Conservation (phyloP, 2,797 vertebrate species). For the Somateria mollissima region DNA sequence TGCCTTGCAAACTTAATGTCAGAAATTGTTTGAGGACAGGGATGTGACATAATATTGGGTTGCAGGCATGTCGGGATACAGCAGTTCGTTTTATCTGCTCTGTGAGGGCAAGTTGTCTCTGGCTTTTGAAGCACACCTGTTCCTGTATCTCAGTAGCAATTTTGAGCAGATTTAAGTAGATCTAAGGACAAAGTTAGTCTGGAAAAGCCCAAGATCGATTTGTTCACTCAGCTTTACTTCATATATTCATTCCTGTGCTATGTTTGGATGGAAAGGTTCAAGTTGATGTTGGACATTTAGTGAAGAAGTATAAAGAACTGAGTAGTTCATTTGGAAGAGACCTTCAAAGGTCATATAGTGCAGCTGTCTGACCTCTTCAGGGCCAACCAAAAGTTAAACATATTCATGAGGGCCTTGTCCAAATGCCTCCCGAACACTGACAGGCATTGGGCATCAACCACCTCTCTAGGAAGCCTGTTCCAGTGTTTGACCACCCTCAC, state of each 20-base stretch:
- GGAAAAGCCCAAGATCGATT: not conserved
- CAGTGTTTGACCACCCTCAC: not conserved
- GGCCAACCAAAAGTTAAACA: not conserved
- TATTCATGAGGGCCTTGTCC: not conserved
- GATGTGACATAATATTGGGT: not conserved
- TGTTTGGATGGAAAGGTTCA: conserved; percentile 37
- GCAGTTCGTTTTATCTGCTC: not conserved
- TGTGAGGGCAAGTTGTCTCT: not conserved
- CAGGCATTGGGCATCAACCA: not conserved
- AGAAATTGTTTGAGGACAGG: not conserved
- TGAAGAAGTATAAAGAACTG: not conserved
- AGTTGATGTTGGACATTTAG: conserved; percentile 24
- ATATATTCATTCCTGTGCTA: not conserved
- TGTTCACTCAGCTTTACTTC: not conserved
- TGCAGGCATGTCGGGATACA: not conserved
- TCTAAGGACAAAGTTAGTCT: not conserved
- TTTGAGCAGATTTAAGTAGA: not conserved
- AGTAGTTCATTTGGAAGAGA: not conserved
- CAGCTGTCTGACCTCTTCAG: not conserved
- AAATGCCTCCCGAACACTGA: not conserved
- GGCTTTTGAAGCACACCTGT: not conserved
- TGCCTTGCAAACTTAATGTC: not conserved
- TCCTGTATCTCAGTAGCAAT: not conserved
- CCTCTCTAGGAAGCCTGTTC: not conserved
- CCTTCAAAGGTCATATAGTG: not conserved